A percentile compares a stretch with the other conserved stretches of the same genome.
Conservation (phyloP, 2,888 invertebrate species). For the Cataglyphis altisquamis region DNA sequence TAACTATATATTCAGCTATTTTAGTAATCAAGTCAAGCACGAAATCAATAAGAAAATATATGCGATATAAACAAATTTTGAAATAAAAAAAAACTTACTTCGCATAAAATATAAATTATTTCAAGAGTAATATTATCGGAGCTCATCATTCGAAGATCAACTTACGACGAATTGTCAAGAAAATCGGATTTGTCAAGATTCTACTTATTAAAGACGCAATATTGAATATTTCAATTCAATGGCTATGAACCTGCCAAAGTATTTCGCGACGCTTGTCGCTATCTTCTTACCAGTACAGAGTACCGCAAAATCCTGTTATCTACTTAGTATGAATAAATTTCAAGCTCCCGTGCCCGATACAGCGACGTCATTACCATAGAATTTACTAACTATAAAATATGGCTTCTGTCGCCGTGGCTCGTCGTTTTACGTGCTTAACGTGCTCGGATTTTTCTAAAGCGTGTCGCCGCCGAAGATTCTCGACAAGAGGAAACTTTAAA, state of each 20-base stretch:
- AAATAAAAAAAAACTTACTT: neutral
- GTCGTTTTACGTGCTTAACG: slow-evolving; percentile 55
- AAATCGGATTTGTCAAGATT: slow-evolving; percentile 6
- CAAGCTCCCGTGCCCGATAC: slow-evolving; percentile 28
- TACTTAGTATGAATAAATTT: slow-evolving; percentile 57
- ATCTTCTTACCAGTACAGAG: slow-evolving; percentile 41
- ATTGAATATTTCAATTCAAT: slow-evolving; percentile 29
- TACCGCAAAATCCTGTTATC: slow-evolving; percentile 51
- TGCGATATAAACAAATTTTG: neutral
- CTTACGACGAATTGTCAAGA: neutral
- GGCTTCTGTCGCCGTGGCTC: slow-evolving; percentile 8
- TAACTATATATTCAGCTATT: neutral
- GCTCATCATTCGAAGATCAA: neutral
- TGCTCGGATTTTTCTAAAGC: slow-evolving; percentile 49
- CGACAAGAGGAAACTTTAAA: slow-evolving; percentile 42
- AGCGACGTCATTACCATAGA: slow-evolving; percentile 54
- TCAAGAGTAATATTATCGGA: neutral
- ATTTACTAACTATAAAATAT: slow-evolving; percentile 55
- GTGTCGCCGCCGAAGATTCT: slow-evolving; percentile 38
- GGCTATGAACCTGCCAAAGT: neutral
- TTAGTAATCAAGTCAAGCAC: neutral
- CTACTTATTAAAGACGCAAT: neutral
- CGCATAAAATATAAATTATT: neutral
- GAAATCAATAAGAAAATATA: neutral
- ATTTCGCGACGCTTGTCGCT: slow-evolving; percentile 26